phyloP scores from a whole-genome alignment of 2,797 vertebrate species.

The Protosalanx chinensis region DNA sequence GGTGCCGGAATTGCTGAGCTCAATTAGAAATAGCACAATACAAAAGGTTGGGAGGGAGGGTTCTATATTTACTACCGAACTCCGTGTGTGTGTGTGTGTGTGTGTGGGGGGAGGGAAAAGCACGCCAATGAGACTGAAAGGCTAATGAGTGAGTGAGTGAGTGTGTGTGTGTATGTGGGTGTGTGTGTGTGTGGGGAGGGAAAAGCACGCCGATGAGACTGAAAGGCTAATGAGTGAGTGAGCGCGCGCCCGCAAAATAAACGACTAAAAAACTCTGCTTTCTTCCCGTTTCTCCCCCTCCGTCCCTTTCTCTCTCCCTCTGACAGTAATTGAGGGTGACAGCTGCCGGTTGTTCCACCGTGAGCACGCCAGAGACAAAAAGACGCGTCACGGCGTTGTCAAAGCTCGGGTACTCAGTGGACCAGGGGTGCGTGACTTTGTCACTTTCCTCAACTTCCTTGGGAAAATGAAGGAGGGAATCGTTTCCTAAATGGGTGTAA shows the following conservation, averaged over 20 bases:
- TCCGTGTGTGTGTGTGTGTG: slow-evolving; percentile 8
- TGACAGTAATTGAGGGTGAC: slow-evolving; percentile 60
- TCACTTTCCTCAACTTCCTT: slow-evolving; percentile 44
- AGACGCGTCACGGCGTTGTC: slow-evolving; percentile 54
- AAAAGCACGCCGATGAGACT: slow-evolving; percentile 51
- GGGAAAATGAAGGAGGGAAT: slow-evolving; percentile 40
- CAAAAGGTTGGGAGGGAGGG: slow-evolving; percentile 27
- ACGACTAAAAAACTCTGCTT: slow-evolving; percentile 21
- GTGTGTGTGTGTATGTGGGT: too few relatives aligned
- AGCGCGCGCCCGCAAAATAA: slow-evolving; percentile 15
- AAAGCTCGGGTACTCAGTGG: slow-evolving; percentile 53
- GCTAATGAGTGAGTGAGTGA: slow-evolving; percentile 33
- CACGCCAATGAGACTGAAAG: slow-evolving; percentile 48
- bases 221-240: slow-evolving; percentile 48
- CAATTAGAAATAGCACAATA: slow-evolving; percentile 51
- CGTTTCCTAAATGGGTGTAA: slow-evolving; percentile 44
- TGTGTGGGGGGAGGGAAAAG: slow-evolving; percentile 51
- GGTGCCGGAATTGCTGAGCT: slow-evolving; percentile 38
- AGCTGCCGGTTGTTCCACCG: slow-evolving; percentile 57
- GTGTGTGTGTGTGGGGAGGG: slow-evolving; percentile 38
- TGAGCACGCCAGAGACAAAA: slow-evolving; percentile 44
- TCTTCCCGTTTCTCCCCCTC: slow-evolving; percentile 1
- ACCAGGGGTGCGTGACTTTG: slow-evolving; percentile 59
- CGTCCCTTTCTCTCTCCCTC: slow-evolving; percentile 3
- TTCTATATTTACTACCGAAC: slow-evolving; percentile 39